Conservation (phyloP, 2,797 vertebrate genomes). For the Podarcis siculus region DNA sequence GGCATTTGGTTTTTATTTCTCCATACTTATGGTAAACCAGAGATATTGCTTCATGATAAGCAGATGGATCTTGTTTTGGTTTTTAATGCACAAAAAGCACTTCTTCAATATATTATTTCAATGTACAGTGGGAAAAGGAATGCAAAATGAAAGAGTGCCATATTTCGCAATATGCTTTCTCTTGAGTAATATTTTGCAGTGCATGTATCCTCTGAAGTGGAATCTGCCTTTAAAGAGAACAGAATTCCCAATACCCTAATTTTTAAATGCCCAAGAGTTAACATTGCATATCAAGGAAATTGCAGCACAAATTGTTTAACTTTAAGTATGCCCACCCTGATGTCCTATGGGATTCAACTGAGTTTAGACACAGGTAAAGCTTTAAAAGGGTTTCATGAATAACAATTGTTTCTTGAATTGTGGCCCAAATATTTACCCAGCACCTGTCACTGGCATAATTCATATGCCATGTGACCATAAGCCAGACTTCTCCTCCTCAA, state of each 20-base stretch:
- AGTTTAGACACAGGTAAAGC: conserved; percentile 27
- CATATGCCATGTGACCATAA: not conserved
- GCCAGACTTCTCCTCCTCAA: not conserved
- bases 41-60: conserved; percentile 58
- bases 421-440: not conserved
- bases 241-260: conserved; percentile 21
- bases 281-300: conserved; percentile 30
- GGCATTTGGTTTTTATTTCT: conserved; percentile 55
- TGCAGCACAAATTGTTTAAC: conserved; percentile 1
- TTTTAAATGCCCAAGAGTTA: conserved; percentile 46
- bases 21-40: conserved; percentile 56
- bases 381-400: conserved; percentile 7
- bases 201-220: conserved; percentile 42
- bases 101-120: conserved; percentile 66
- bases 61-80: conserved; percentile 65
- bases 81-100: conserved; percentile 62
- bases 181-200: conserved; percentile 27
- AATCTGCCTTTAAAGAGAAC: conserved; percentile 29
- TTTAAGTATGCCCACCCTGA: conserved; percentile 22
- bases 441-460: conserved; percentile 2
- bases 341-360: not conserved
- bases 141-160: conserved; percentile 54
- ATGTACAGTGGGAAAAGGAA: conserved; percentile 48
- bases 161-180: not conserved
- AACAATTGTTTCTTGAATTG: conserved; percentile 23